Conservation (phyloP, 2,113 vertebrate species). For the Hippoglossus stenolepis region DNA sequence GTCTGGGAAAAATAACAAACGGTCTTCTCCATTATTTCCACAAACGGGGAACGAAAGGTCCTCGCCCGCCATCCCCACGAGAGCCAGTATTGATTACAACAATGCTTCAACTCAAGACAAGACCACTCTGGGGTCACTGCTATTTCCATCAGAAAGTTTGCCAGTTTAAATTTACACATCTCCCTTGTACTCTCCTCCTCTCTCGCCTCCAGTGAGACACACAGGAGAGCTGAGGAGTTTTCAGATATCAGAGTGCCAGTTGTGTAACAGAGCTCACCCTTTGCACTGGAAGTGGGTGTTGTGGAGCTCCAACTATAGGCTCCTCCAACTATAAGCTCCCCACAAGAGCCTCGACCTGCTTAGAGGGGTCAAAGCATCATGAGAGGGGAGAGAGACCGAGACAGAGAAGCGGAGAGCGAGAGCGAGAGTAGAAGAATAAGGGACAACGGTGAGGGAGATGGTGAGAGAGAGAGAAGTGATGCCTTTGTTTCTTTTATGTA, state of each 20-base stretch:
- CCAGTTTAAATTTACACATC: constrained; percentile 84
- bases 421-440: constrained; percentile 44
- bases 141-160: constrained; percentile 87
- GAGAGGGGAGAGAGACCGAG: constrained; percentile 47
- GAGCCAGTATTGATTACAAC: constrained; percentile 86
- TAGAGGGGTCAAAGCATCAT: constrained; percentile 80
- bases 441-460: constrained; percentile 57
- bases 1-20: constrained; percentile 85
- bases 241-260: constrained; percentile 79
- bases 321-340: constrained; percentile 76
- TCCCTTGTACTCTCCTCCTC: constrained; percentile 71
- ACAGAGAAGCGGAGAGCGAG: constrained; percentile 48
- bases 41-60: constrained; percentile 85
- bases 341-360: constrained; percentile 78
- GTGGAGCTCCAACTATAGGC: constrained; percentile 79
- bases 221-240: constrained; percentile 72
- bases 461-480: constrained; percentile 67
- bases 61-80: constrained; percentile 77
- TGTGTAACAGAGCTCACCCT: constrained; percentile 82
- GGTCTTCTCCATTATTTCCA: constrained; percentile 85
- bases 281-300: constrained; percentile 85
- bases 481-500: constrained; percentile 65
- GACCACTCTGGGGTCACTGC: constrained; percentile 82
- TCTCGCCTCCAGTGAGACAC: constrained; percentile 78
- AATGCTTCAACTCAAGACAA: constrained; percentile 84